Evolutionary conservation across 2,888 invertebrate genomes (phyloP), one percentile per base, ranked within the genome.

Genomic region (Temnothorax unifasciatus): DNA sequence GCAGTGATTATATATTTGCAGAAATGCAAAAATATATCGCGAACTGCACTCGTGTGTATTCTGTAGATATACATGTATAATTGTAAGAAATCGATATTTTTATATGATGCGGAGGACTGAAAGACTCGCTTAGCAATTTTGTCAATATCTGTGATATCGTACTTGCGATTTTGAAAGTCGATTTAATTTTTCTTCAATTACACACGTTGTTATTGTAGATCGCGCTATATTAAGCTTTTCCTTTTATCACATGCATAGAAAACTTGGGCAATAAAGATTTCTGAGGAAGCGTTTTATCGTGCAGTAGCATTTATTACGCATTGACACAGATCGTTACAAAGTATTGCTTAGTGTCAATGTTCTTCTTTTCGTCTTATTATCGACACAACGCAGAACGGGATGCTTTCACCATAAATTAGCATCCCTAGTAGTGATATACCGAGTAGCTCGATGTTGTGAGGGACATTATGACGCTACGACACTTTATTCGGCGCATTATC

Each of bases 351-450:
- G 47, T 47, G 13, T 77, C 54, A 13, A 29, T 29, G 41, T 54
- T 77, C 54, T 57, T 57, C 47, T 57, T 25, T 6, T 52, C 15
- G 25, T 52, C 13, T 13, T 73, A 86, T 86, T 86, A 87, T 86
- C 85, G 85, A 87, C 59, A 59, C 38, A 54, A 68, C 9, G 29
- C 11, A 13, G 15, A 66, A 34, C 54, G 11, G 54, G 85, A 63
- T 73, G 77, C 76, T 75, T 82, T 85, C 50, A 41, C 57, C 66
- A 76, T 87, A 85, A 90, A 88, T 90, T 90, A 90, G 44, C 66
- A 63, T 54, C 18, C 52, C 15, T 54, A 18, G 29, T 29, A 29
- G 29, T 29, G 29, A 29, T 3, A 3, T 29, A 29, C 29, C 29
- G 29, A 29, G 29, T 29, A 29, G 61, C 57, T 52, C 74, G 59